Conservation (phyloP, 2,113 vertebrate species). For the Vicugna pacos region DNA sequence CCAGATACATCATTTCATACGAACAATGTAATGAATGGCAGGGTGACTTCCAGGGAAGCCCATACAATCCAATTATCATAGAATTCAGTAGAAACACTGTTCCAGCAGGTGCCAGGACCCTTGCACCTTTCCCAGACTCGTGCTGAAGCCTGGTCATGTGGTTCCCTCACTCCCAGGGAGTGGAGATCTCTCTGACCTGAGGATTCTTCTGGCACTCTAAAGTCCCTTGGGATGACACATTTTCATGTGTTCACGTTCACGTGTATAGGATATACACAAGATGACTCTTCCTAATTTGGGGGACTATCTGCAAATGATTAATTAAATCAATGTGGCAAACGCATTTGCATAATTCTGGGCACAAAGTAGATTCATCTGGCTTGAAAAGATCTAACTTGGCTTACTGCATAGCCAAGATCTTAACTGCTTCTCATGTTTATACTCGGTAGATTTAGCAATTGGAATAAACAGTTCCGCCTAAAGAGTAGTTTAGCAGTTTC, state of each 20-base stretch:
- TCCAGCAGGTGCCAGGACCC: rapidly evolving
- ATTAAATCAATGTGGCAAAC: slow-evolving; percentile 17
- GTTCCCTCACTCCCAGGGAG: background rate
- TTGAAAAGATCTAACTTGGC: slow-evolving; percentile 31
- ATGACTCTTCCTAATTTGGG: background rate
- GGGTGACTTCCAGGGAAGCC: background rate
- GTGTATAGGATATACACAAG: background rate
- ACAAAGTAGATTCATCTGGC: slow-evolving; percentile 41
- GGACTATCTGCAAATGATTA: background rate
- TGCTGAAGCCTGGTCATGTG: background rate
- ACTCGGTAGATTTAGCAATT: background rate
- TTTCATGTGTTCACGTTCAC: background rate
- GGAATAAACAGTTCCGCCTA: background rate
- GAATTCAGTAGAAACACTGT: background rate
- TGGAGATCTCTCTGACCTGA: background rate
- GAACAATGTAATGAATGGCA: background rate
- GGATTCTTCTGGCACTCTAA: background rate
- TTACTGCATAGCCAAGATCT: background rate
- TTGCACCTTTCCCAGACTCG: background rate
- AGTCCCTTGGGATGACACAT: background rate
- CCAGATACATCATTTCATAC: background rate
- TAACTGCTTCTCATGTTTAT: background rate
- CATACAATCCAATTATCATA: background rate
- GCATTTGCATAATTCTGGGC: slow-evolving; percentile 31
- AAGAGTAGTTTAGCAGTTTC: background rate